phyloP scores from a whole-genome alignment of 2,113 vertebrate species.

The Geococcyx californianus region DNA sequence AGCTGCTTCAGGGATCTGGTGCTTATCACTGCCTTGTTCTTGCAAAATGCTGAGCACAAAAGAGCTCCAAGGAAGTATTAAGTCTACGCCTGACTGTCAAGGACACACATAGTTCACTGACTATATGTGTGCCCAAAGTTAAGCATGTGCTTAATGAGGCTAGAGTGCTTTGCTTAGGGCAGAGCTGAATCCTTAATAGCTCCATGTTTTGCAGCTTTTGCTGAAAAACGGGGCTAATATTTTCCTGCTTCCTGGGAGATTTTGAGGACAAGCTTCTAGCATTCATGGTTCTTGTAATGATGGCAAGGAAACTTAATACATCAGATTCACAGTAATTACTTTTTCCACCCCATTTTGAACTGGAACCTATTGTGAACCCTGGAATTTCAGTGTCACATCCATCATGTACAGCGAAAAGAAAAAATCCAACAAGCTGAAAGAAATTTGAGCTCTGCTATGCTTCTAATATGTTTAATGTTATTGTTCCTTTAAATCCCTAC shows the following conservation, averaged over 20 bases:
- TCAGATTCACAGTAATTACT: conserved; percentile 1
- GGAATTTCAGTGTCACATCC: neutral
- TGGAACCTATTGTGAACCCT: neutral
- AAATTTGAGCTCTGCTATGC: conserved; percentile 37
- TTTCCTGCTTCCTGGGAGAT: conserved; percentile 24
- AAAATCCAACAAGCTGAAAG: neutral
- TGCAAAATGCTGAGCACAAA: neutral
- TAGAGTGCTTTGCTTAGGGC: conserved; percentile 21
- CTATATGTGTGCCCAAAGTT: conserved; percentile 44
- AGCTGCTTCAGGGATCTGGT: neutral
- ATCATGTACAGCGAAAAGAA: neutral
- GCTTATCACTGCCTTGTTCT: neutral
- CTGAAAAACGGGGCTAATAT: neutral
- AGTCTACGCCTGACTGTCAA: conserved; percentile 11
- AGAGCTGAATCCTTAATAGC: conserved; percentile 29
- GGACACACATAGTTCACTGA: conserved; percentile 53
- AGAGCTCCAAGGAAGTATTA: neutral
- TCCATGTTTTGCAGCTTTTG: conserved; percentile 25
- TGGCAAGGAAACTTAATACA: neutral
- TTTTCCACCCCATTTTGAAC: neutral
- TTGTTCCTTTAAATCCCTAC: conserved; percentile 44
- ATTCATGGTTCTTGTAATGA: neutral
- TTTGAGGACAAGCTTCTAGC: conserved; percentile 14
- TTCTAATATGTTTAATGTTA: conserved; percentile 53
- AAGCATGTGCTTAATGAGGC: conserved; percentile 64